Conservation (phyloP, 2,888 invertebrate species). For the Odiellus spinosus region DNA sequence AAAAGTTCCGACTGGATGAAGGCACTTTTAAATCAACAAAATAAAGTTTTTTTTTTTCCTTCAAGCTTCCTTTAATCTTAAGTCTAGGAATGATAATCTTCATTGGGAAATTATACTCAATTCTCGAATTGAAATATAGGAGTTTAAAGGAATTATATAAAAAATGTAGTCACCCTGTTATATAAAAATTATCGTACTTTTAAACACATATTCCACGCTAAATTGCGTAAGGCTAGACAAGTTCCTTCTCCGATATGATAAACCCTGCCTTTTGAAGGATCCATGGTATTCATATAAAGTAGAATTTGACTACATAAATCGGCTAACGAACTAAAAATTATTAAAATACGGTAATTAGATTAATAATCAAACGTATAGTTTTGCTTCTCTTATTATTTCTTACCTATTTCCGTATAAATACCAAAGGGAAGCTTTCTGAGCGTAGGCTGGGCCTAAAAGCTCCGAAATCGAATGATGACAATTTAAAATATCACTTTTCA, state of each 20-base stretch:
- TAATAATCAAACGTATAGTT: not conserved
- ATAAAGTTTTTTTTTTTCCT: too few relatives aligned
- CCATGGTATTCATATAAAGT: conserved; percentile 55
- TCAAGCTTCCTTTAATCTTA: too few relatives aligned
- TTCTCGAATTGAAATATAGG: too few relatives aligned
- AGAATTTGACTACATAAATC: conserved; percentile 62
- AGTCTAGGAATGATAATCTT: too few relatives aligned
- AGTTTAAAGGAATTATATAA: not conserved
- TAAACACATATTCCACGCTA: conserved; percentile 41
- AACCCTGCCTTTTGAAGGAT: conserved; percentile 27
- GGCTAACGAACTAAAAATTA: conserved; percentile 45
- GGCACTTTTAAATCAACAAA: too few relatives aligned
- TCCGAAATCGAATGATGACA: conserved; percentile 68
- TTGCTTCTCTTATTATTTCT: conserved; percentile 2
- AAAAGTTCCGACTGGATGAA: too few relatives aligned
- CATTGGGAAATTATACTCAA: too few relatives aligned
- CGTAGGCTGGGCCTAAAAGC: conserved; percentile 58
- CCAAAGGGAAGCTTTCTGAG: conserved; percentile 73
- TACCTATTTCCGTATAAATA: conserved; percentile 64
- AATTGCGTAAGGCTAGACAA: conserved; percentile 50
- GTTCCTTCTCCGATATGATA: conserved; percentile 49
- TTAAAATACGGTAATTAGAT: not conserved
- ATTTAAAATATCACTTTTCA: conserved; percentile 69
- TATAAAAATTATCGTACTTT: conserved; percentile 32
- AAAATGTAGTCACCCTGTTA: not conserved